Base-by-base conservation (phyloP, 53 echinoderm and acorn worm genomes). In the Glandiceps talaboti region DNA sequence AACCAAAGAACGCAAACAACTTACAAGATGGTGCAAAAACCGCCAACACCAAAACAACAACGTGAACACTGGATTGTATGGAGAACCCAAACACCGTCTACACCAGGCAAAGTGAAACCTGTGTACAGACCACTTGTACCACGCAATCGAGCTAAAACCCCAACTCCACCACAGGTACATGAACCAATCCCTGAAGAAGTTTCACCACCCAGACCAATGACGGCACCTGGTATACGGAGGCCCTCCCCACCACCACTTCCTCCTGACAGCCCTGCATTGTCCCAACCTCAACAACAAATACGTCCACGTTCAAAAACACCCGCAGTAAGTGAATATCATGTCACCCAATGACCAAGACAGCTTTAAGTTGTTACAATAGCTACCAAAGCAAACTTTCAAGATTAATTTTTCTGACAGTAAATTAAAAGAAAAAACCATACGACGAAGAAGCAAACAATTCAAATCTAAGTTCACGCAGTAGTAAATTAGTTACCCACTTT, bases 81-180 rank as follows among this genome's bases (percentile, higher is more conserved):
- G 83, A 77, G 77, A 12, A 77, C 45, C 14, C 76, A 77, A 74
- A 33, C 77, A 0, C 83, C 83, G 25, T 76, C 83, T 28, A 77
- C 77, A 27, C 77, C 83, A 12, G 83, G 83, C n/a, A 83, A 77
- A 33, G 64, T 45, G 64, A 45, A 45, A 20, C 64, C 64, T 20
- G 64, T 45, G 6, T 45, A 45, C 64, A 6, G 20, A 45, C 20
- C 64, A 45, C 64, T 20, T 6, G 6, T 45, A 20, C 6, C 64
- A 6, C 6, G 6, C 20, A 45, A 45, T 6, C 6, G 64, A 20
- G 64, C 64, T 12, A 6, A 20, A 45, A 20, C 64, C 20, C 64
- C 6, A 45, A 45, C 64, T 20, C 64, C 64, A 45, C 64, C 64
- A 45, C 64, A 45, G 20, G 20, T 45, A 20, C 64, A 45, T 12